Base-by-base conservation (phyloP, 2,888 invertebrate species). In the Microplitis manilae region DNA sequence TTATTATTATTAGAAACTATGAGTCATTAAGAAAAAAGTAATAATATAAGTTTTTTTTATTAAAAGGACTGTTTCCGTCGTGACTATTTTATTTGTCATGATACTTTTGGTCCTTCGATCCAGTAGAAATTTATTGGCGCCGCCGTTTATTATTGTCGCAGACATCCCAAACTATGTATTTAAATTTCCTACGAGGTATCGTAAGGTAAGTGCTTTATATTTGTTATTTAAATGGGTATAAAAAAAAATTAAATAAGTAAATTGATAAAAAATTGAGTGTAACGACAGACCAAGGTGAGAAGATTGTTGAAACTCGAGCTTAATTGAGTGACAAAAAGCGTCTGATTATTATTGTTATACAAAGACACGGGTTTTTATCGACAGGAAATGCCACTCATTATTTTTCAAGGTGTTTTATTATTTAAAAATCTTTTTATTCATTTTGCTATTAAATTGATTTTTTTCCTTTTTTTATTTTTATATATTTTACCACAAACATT, bases 91-190 rank as follows among this genome's bases (percentile, higher is more conserved):
- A 6, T 79, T 86, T 65, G 67, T 87, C 9, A 77, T 20, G 83
- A 50, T 84, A 15, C 83, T 90, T 2, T 79, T 87, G 0, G 30
- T 84, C 20, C 86, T 93, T 15, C 91, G 92, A 6, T 90, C 91
- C 0, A 85, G 92, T 0, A 89, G 92, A 72, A 93, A 93, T 83
- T 84, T 93, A 13, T 88, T 92, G 41, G 92, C 93, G 0, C 87
- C 92, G 0, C 94, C 94, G 0, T 92, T 92, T 83, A 90, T 92
- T 84, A 87, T 94, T 13, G 89, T 91, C 81, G 90, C 93, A 0
- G 94, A 94, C 82, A 91, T 91, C 6, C 92, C 92, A 77, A 91
- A 91, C 61, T 89, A 91, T 65, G 92, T 92, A 1, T 94, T 94
- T 84, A 87, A 91, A 68, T 93, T 93, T 85, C 90, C 92, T 7